Conservation (phyloP, 2,113 vertebrate species). For the Danio rerio region GRCz12tu NC_133196.1:34228001-34228500, state of each 20-base stretch:
- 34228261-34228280: not conserved
- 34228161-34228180: not conserved
- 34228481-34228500: conserved; percentile 2
- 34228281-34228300: not conserved
- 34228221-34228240: not conserved
- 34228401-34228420: conserved; percentile 15
- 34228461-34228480: conserved; percentile 20
- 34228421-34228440: not conserved
- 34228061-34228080: not conserved
- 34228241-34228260: not conserved
- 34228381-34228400: conserved; percentile 4
- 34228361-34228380: not conserved
- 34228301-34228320: not conserved
- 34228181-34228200: not conserved
- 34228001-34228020: too few relatives aligned
- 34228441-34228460: not conserved
- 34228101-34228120: not conserved
- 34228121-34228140: not conserved
- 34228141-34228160: not conserved
- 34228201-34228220: not conserved
- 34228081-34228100: not conserved
- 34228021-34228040: not conserved
- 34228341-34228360: not conserved
- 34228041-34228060: not conserved
- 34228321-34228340: not conserved